Conservation (phyloP, 2,888 invertebrate species). For the Agrotis exclamationis region DNA sequence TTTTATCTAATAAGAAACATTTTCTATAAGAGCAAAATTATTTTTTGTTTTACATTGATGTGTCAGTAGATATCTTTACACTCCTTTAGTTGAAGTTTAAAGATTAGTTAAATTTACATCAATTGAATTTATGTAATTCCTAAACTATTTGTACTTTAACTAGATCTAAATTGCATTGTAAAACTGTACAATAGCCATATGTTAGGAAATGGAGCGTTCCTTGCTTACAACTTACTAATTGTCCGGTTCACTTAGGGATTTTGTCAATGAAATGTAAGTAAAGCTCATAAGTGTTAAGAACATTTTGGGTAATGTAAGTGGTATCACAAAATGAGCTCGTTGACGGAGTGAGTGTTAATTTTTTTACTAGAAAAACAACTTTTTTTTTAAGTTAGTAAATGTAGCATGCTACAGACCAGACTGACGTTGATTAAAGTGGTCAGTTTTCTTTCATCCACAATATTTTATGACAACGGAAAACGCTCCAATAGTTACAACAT, state of each 20-base stretch:
- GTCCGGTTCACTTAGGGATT: conserved; percentile 84
- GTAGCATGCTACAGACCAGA: conserved; percentile 88
- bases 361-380: conserved; percentile 85
- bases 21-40: conserved; percentile 87
- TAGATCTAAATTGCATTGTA: conserved; percentile 90
- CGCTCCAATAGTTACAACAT: conserved; percentile 88
- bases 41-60: conserved; percentile 85
- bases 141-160: conserved; percentile 91
- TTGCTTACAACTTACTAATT: conserved; percentile 82
- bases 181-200: conserved; percentile 90
- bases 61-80: conserved; percentile 88
- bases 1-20: conserved; percentile 85
- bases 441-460: conserved; percentile 92
- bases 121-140: conserved; percentile 88
- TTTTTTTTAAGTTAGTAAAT: conserved; percentile 88
- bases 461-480: conserved; percentile 84
- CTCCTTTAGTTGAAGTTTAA: conserved; percentile 87
- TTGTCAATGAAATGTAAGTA: conserved; percentile 87
- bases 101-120: conserved; percentile 89
- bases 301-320: conserved; percentile 89
- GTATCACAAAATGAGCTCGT: conserved; percentile 88
- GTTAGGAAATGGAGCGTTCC: conserved; percentile 89
- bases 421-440: conserved; percentile 87
- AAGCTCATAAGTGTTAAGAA: conserved; percentile 89
- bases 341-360: conserved; percentile 89